phyloP scores from a whole-genome alignment of 2,113 vertebrate genomes.

The Menura novaehollandiae region DNA sequence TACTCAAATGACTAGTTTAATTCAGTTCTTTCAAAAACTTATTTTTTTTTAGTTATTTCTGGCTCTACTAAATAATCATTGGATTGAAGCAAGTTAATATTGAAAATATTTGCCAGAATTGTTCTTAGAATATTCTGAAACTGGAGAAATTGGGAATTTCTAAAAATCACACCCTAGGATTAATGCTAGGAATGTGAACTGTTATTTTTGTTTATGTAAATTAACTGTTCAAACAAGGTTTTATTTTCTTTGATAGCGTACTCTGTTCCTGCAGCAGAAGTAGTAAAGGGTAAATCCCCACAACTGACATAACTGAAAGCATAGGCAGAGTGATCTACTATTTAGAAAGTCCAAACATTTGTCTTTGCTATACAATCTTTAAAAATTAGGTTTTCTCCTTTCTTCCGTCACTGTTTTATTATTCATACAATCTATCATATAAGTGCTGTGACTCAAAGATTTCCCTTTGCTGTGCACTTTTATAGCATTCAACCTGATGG shows the following conservation, averaged over 20 bases:
- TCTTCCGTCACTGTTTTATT: neutral
- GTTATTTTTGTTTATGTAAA: neutral
- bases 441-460: neutral
- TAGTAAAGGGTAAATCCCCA: neutral
- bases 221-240: neutral
- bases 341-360: neutral
- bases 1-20: neutral
- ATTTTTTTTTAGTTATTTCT: neutral
- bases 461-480: neutral
- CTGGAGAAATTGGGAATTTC: neutral
- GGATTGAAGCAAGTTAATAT: neutral
- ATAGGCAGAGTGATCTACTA: neutral
- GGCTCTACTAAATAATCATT: neutral
- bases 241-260: neutral
- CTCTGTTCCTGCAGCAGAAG: neutral
- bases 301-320: neutral
- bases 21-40: neutral
- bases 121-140: neutral
- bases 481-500: neutral
- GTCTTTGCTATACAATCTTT: neutral
- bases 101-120: neutral
- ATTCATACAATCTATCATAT: neutral
- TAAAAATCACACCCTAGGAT: neutral
- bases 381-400: neutral
- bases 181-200: neutral